Conservation (phyloP, 2,888 invertebrate genomes). For the Omphaloscelis lunosa region DNA sequence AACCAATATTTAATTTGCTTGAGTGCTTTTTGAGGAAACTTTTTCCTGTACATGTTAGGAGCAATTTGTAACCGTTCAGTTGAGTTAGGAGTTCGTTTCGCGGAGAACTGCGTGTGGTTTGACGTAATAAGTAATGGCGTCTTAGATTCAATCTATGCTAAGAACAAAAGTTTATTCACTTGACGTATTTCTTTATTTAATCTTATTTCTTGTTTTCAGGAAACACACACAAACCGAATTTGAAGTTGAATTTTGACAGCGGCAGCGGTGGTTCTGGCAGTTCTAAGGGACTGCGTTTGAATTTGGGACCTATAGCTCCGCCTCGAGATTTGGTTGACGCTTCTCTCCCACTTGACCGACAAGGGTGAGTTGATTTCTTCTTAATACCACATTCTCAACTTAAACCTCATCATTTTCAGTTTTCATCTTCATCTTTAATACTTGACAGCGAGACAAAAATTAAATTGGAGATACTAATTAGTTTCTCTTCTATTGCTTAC, state of each 20-base stretch:
- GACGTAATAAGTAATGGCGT: conserved; percentile 73
- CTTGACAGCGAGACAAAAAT: neutral
- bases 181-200: conserved; percentile 34
- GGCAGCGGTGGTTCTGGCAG: conserved; percentile 86
- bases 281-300: conserved; percentile 92
- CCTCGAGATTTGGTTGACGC: conserved; percentile 95
- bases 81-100: conserved; percentile 83
- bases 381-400: neutral
- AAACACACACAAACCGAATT: conserved; percentile 92
- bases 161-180: conserved; percentile 45
- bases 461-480: neutral
- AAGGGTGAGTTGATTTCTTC: conserved; percentile 92
- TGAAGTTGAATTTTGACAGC: conserved; percentile 93
- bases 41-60: conserved; percentile 84
- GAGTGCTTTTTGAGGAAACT: conserved; percentile 89
- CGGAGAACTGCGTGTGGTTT: conserved; percentile 78
- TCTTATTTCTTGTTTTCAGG: conserved; percentile 79
- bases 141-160: conserved; percentile 53
- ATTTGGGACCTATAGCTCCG: conserved; percentile 92
- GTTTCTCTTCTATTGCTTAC: conserved; percentile 55
- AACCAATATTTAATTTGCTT: conserved; percentile 89
- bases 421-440: neutral
- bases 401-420: no score
- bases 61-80: conserved; percentile 89
- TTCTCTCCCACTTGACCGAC: conserved; percentile 95